Conservation (phyloP, 2,888 invertebrate genomes). For the Emmelina monodactyla region DNA sequence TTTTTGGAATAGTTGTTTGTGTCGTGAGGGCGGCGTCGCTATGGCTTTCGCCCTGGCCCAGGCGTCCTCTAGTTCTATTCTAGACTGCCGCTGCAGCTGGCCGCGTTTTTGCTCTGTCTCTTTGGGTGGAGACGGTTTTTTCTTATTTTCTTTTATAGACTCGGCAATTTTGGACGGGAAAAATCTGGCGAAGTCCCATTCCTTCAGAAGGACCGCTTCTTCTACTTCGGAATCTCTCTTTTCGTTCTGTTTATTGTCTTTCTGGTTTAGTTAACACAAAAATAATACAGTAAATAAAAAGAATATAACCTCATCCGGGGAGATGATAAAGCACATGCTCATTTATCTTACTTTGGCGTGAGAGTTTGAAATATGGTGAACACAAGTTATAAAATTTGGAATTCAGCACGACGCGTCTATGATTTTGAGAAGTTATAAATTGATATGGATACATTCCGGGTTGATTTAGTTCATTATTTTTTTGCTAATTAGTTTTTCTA, state of each 20-base stretch:
- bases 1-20: slow-evolving; percentile 44
- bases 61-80: slow-evolving; percentile 55
- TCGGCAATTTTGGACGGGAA: slow-evolving; percentile 67
- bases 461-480: too few relatives aligned
- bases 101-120: slow-evolving; percentile 43
- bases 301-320: slow-evolving; percentile 9
- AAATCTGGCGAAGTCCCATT: slow-evolving; percentile 89
- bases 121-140: slow-evolving; percentile 41
- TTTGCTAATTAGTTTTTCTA: too few relatives aligned
- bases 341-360: slow-evolving; percentile 63
- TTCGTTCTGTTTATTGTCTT: slow-evolving; percentile 43
- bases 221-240: slow-evolving; percentile 70
- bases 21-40: slow-evolving; percentile 48
- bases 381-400: background rate
- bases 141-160: slow-evolving; percentile 36
- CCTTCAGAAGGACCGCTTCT: slow-evolving; percentile 81
- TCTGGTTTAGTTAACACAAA: slow-evolving; percentile 42
- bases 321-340: slow-evolving; percentile 29
- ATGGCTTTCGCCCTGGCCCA: slow-evolving; percentile 51
- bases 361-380: background rate
- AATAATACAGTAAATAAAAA: slow-evolving; percentile 23
- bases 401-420: too few relatives aligned
- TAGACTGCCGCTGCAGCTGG: slow-evolving; percentile 50
- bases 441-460: too few relatives aligned
- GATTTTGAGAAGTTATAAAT: too few relatives aligned